Conservation (phyloP, 2,113 vertebrate genomes). For the Phainopepla nitens region DNA sequence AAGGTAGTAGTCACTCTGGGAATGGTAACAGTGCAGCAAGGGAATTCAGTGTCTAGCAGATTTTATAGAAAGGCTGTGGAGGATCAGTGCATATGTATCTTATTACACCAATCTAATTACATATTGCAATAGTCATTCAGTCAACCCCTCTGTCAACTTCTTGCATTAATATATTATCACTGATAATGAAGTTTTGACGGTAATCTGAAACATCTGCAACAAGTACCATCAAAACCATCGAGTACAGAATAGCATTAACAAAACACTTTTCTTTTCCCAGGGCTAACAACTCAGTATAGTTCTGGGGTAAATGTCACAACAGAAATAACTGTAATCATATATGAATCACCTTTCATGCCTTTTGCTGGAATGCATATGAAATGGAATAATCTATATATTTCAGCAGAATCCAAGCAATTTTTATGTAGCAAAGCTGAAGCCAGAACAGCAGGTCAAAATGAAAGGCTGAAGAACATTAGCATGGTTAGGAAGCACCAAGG, state of each 20-base stretch:
- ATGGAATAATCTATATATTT: not conserved
- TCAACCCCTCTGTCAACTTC: conserved; percentile 41
- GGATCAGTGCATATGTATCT: conserved; percentile 41
- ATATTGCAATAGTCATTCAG: conserved; percentile 53
- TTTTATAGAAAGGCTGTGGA: conserved; percentile 38
- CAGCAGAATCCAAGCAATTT: not conserved
- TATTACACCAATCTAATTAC: conserved; percentile 47
- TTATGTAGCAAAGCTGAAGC: not conserved
- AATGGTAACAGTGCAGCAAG: not conserved
- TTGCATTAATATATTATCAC: conserved; percentile 60
- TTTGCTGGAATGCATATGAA: not conserved
- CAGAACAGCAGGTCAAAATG: not conserved
- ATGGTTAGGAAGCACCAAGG: not conserved
- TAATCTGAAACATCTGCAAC: conserved; percentile 69
- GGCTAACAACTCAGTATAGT: conserved; percentile 23
- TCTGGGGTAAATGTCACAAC: conserved; percentile 11
- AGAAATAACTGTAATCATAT: not conserved
- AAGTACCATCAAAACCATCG: conserved; percentile 28
- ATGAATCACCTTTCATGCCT: not conserved
- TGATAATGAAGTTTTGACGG: conserved; percentile 60
- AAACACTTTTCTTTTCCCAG: not conserved
- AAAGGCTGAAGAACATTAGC: not conserved
- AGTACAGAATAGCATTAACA: not conserved
- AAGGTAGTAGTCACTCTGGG: not conserved
- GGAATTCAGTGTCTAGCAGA: conserved; percentile 28